Base-by-base conservation (phyloP, 2,797 vertebrate species). In the Iguana delicatissima region DNA sequence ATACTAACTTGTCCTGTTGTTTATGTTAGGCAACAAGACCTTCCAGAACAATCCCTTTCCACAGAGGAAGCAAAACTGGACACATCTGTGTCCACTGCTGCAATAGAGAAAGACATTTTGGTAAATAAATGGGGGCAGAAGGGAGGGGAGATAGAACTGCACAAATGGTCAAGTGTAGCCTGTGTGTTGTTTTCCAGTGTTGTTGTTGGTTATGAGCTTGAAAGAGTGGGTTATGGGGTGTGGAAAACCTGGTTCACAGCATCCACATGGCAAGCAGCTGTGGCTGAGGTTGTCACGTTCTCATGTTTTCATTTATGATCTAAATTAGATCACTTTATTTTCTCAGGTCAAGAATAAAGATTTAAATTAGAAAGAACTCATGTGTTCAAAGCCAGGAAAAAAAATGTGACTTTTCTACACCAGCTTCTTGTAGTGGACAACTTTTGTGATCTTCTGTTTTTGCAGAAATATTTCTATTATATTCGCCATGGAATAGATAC, bases 401-500 rank as follows among this genome's bases (percentile, higher is more conserved):
- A 8, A 1, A 59, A 69, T 32, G 10, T 42, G 46, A 9, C 4
- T 59, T 77, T 0, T 59, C 42, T 89, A 8, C 64, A 10, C 42
- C 77, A 14, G 38, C 38, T 92, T n/a, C 57, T 88, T 80, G 20
- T 32, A 57, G 1, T 69, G 35, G 29, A 84, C 90, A 88, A 50
- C 5, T 76, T 13, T 3, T 93, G 79, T 55, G 50, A 6, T 80
- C 5, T 74, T 67, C 92, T 83, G 72, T 86, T 88, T 91, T 81
- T 89, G 4, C 89, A 99, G 98, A 97, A 95, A 90, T 98, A 98
- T 93, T 96, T 97, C 85, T 96, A 97, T 93, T 98, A 98, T 89
- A 98, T 99, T 91, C 95, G 96, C 88, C 96, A 98, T 26, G 98
- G 98, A 86, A 97, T 98, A 52, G 97, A 98, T 91, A 97, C 97